These are phyloP conservation scores for Elgaria multicarinata DNA, from an alignment of 2,113 vertebrate genomes.

Conservation along the genomic window DNA sequence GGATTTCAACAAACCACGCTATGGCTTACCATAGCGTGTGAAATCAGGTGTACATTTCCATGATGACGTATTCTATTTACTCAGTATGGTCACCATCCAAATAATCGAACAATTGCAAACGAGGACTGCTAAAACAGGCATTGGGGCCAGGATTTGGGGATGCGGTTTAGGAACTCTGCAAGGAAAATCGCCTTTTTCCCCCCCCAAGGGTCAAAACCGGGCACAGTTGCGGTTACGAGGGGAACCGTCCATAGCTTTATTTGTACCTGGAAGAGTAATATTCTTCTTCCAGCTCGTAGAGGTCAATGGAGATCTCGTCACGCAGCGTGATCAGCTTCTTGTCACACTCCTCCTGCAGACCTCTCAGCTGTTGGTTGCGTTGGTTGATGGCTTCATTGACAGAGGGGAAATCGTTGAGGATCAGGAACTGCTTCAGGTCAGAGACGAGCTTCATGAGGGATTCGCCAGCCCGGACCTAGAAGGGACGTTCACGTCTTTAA, in stretches of 20 bases:
- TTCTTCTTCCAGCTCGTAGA: conserved; percentile 99
- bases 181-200: background rate
- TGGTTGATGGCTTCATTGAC: conserved; percentile 97
- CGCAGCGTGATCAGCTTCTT: conserved; percentile 92
- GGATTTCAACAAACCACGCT: too few relatives aligned
- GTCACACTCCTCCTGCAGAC: conserved; percentile 95
- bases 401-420: conserved; percentile 96
- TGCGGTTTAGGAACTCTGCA: background rate
- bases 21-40: too few relatives aligned
- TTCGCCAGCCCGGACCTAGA: conserved; percentile 94
- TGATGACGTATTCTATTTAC: background rate
- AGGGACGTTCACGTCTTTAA: background rate
- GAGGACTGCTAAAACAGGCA: background rate
- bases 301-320: conserved; percentile 97
- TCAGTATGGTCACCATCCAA: background rate
- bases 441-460: conserved; percentile 98
- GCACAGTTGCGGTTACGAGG: background rate
- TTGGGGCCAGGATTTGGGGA: background rate
- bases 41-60: background rate
- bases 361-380: conserved; percentile 92
- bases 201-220: background rate
- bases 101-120: background rate
- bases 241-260: conserved; percentile 79
- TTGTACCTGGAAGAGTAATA: conserved; percentile 99
- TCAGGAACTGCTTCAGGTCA: conserved; percentile 97